phyloP scores from a whole-genome alignment of 2,888 invertebrate genomes.

The Cetonia aurata region DNA sequence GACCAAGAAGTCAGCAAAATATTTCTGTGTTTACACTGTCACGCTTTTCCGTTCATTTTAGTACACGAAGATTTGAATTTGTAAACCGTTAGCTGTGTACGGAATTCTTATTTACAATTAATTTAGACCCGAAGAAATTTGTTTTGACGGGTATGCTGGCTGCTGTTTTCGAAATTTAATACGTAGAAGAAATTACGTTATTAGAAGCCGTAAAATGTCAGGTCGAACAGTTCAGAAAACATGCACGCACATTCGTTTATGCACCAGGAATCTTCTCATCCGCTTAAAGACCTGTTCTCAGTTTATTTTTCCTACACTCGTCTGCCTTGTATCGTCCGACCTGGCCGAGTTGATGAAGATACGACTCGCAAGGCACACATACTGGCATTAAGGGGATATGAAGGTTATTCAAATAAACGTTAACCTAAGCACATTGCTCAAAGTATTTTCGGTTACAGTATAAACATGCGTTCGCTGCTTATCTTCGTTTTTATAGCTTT shows the following conservation, averaged over 20 bases:
- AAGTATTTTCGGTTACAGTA: constrained; percentile 34
- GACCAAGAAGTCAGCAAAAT: constrained; percentile 16
- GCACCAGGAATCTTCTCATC: constrained; percentile 14
- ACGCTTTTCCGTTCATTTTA: constrained; percentile 15
- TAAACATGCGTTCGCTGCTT: constrained; percentile 24
- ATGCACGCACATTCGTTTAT: constrained; percentile 12
- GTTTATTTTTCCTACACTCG: constrained; percentile 38
- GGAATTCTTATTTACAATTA: neutral
- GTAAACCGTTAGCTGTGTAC: neutral
- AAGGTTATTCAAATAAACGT: constrained; percentile 40
- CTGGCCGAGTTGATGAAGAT: constrained; percentile 34
- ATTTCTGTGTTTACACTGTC: constrained; percentile 24
- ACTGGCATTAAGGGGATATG: constrained; percentile 38
- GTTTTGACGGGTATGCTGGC: too few species aligned
- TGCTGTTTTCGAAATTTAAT: too few species aligned
- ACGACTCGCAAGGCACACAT: constrained; percentile 18
- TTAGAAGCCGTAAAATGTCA: neutral
- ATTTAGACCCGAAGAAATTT: too few species aligned
- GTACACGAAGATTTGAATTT: constrained; percentile 15
- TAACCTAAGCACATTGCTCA: constrained; percentile 30
- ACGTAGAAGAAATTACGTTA: too few species aligned
- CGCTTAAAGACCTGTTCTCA: constrained; percentile 37
- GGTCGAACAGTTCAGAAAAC: constrained; percentile 10
- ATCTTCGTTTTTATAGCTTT: constrained; percentile 19
- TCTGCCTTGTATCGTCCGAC: constrained; percentile 37